Base-by-base conservation (phyloP, 2,113 vertebrate species). In the Lagopus leucura region DNA sequence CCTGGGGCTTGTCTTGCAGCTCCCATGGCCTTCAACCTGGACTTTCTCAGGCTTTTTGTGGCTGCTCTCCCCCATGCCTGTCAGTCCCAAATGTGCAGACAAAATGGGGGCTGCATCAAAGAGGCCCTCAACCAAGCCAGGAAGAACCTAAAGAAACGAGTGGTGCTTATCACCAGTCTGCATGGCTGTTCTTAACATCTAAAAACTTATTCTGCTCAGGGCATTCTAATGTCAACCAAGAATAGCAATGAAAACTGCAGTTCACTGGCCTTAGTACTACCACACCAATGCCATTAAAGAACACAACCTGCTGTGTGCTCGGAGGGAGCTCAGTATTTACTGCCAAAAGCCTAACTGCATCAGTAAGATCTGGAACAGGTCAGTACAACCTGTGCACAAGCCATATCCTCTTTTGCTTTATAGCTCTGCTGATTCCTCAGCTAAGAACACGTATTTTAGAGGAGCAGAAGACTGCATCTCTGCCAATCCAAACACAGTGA, bases 341-440 rank as follows among this genome's bases (percentile, higher is more conserved):
- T 78, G 86, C 86, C 88, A 91, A 75, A 82, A 90, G 21, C 48
- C 63, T 12, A 79, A 69, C 40, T 43, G n/a, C 77, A 73, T 34
- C 63, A 61, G 70, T 86, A 72, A 93, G 77, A 63, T 65, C 54
- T 47, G 66, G 70, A 96, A 86, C 66, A 70, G 80, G 14, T 86
- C 92, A 88, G 73, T 47, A 45, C 88, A 92, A 81, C 82, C 79
- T 88, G 73, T 48, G n/a, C 70, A 86, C 58, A 88, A 69, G 65
- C 63, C 1, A 1, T 8, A 73, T 48, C 36, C 36, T 19, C 21
- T 78, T 50, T 32, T 34, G 70, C 76, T 94, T 78, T 81, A 2
- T 15, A 83, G 76, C n/a, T 57, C 22, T 0, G 6, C 36, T 48
- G 42, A 75, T 54, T 88, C 48, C 60, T 71, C 43, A 1, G 65